Evolutionary conservation across 2,113 vertebrate genomes (phyloP).

Genomic region (Aspidoscelis tigris): DNA sequence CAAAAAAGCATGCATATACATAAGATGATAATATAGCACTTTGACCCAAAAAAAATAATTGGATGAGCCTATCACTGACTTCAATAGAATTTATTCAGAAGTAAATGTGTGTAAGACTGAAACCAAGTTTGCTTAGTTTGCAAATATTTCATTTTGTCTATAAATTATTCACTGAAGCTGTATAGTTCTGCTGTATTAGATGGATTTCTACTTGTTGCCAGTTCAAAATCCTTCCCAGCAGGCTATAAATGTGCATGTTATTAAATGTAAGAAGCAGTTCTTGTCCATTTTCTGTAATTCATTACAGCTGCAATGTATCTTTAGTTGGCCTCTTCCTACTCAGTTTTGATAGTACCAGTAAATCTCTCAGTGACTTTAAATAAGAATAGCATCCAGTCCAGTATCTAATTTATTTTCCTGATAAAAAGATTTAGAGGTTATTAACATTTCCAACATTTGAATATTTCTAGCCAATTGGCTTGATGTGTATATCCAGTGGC

Average conservation of each 20-base stretch:
- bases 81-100: neutral
- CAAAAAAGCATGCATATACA: no score
- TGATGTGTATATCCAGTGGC: neutral
- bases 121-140: conserved; percentile 12
- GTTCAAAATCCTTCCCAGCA: conserved; percentile 23
- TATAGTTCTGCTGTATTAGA: conserved; percentile 16
- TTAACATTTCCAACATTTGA: conserved; percentile 3
- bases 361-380: conserved; percentile 24
- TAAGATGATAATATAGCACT: neutral
- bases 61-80: neutral
- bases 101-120: neutral
- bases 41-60: neutral
- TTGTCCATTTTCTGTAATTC: conserved; percentile 33
- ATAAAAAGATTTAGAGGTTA: conserved; percentile 17
- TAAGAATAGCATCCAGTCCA: neutral
- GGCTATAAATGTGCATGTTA: conserved; percentile 34
- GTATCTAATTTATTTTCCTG: conserved; percentile 21
- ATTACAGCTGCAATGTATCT: conserved; percentile 12
- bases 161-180: conserved; percentile 26
- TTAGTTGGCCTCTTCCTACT: conserved; percentile 13
- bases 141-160: conserved; percentile 3
- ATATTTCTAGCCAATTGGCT: neutral
- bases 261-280: conserved; percentile 24
- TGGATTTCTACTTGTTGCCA: conserved; percentile 4
- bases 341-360: conserved; percentile 24